Evolutionary conservation across 2,113 vertebrate species (phyloP), one percentile per base, ranked within the genome.

Genomic region (Mohoua ochrocephala): DNA sequence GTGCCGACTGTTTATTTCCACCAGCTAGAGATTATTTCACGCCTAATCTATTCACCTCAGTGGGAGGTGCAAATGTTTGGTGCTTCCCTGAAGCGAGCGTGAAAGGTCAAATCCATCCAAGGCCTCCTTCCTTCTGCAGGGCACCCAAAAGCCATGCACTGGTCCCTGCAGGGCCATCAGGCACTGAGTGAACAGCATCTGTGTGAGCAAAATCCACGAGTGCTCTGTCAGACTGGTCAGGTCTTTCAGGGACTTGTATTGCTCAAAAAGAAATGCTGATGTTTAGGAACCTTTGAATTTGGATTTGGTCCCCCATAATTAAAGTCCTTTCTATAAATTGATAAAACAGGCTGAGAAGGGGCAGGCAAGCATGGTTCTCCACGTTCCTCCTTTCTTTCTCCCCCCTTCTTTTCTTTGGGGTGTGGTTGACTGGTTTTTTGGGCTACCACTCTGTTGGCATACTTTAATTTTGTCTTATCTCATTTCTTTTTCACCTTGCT

Each of bases 161-260:
- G 37, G 19, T 53, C 28, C 10, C 37, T 2, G 0, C 2, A 7
- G 33, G n/a, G 35, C 17, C 4, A 1, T 17, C 1, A 10, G 42
- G 24, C 12, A 10, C 27, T 35, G 24, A 49, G 42, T 24, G 52
- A 78, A 31, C 30, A 74, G 41, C 0, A 0, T 6, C 18, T 3
- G 2, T 0, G 0, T 28, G 42, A 79, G 11, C 61, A 91, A 82
- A 54, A 6, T 17, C 31, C 15, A 15, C 1, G 2, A 37, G 17
- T 42, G 10, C 24, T 37, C 56, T 13, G 12, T 44, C 39, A 59
- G 35, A n/a, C 44, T 44, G 21, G 4, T 26, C 41, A 74, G 16
- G 12, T 33, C 31, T 84, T 49, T 61, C 47, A 35, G 23, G 31
- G n/a, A 19, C 26, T 60, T 74, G 8, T 11, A 52, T 21, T 27